Evolutionary conservation across 53 echinoderm and acorn worm species (phyloP), one percentile per base, ranked within the genome.

Genomic region (Antedon mediterranea): DNA sequence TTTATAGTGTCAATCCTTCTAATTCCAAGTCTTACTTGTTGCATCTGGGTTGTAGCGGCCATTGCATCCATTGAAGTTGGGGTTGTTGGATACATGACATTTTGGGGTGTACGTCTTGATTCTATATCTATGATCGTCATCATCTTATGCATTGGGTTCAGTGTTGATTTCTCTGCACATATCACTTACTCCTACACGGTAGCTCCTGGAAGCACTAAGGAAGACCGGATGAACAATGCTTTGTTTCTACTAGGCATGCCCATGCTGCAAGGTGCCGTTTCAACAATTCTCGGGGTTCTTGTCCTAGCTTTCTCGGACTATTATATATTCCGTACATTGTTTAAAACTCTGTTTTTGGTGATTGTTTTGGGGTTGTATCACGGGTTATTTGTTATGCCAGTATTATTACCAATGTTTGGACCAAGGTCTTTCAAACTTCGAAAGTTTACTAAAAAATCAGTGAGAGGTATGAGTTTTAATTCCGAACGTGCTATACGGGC

Each of bases 101-200:
- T 75, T 0, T 81, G 83, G 88, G 73, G 72, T 0, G 82, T 91
- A 32, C 31, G 83, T 33, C 83, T 91, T 29, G 86, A 91, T 74
- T 78, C 78, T 30, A 81, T 91, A 14, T 81, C 88, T 30, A 91
- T 91, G 91, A 86, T 84, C 43, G 88, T 83, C 81, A 33, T 91
- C 15, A 86, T 91, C 28, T 28, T 91, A n/a, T 88, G 86, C 44
- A 76, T 91, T 28, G 91, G 91, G 32, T 91, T 91, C 73, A 91
- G 91, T 75, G 84, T 91, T 4, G 91, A 91, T 30, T 91, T 85
- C 71, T 91, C 91, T 0, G 91, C 91, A 11, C 91, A 91, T 71
- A 84, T 91, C 28, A 74, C 80, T 30, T 88, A 88, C 34, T 86
- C 81, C 18, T 90, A 72, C 72, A 79, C 83, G 0, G 76, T 72